phyloP scores from a whole-genome alignment of 2,888 invertebrate genomes.

The Phorcus lineatus region DNA sequence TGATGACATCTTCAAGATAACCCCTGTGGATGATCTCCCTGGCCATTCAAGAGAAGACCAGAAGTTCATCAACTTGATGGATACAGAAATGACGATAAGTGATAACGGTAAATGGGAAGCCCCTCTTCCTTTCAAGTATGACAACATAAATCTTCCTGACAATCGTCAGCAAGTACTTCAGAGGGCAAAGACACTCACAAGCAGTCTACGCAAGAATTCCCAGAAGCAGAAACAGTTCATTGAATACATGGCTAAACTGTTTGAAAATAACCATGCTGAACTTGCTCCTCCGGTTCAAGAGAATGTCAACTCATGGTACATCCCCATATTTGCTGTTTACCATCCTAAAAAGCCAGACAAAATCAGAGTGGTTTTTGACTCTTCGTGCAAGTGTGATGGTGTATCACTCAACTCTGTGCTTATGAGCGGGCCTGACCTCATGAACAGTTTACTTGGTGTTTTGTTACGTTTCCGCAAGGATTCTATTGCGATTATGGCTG shows the following conservation, averaged over 20 bases:
- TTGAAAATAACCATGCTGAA: constrained; percentile 39
- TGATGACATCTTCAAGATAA: constrained; percentile 26
- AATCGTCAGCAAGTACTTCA: constrained; percentile 31
- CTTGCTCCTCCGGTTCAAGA: constrained; percentile 28
- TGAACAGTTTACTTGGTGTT: constrained; percentile 42
- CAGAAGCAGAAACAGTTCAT: constrained; percentile 25
- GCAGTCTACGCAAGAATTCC: constrained; percentile 9
- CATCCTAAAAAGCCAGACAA: no score
- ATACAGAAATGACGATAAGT: constrained; percentile 16
- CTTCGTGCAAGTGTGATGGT: constrained; percentile 36
- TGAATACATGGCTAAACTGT: constrained; percentile 32
- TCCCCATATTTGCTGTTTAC: constrained; percentile 41
- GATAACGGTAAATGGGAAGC: constrained; percentile 30
- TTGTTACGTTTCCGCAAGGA: constrained; percentile 40
- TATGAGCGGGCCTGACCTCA: constrained; percentile 39
- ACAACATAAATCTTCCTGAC: constrained; percentile 24
- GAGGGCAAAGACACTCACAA: constrained; percentile 25
- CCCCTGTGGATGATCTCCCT: constrained; percentile 32
- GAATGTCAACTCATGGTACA: constrained; percentile 35
- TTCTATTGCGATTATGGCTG: constrained; percentile 34
- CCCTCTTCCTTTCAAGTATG: constrained; percentile 32
- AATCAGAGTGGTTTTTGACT: constrained; percentile 37
- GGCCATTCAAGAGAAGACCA: constrained; percentile 35
- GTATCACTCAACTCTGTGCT: constrained; percentile 33
- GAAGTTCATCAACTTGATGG: constrained; percentile 35